phyloP scores from a whole-genome alignment of 2,797 vertebrate species.

The Hemitrygon akajei region DNA sequence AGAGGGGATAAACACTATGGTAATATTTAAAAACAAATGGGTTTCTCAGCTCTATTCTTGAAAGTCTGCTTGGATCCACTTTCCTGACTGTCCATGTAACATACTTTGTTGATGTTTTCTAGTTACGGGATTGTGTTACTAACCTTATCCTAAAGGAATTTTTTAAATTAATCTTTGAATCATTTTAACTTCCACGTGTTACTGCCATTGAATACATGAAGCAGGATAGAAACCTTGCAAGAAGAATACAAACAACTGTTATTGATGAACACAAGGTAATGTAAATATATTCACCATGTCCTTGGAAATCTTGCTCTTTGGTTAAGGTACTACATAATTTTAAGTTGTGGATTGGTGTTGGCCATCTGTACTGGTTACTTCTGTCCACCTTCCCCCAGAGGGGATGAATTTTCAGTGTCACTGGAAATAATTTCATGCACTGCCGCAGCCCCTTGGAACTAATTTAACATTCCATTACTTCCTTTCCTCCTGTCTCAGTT shows the following conservation, averaged over 20 bases:
- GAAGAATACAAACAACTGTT: neutral
- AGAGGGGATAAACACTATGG: too few relatives aligned
- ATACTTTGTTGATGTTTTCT: neutral
- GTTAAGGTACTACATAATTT: too few relatives aligned
- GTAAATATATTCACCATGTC: too few relatives aligned
- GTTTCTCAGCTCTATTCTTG: neutral
- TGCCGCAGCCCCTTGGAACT: conserved; percentile 67
- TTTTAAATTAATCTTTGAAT: conserved; percentile 5
- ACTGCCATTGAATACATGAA: neutral
- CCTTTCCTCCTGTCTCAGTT: conserved; percentile 25
- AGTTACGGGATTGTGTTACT: neutral
- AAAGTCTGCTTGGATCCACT: neutral
- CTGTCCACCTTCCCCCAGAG: conserved; percentile 51
- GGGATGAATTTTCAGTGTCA: conserved; percentile 60
- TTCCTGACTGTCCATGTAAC: neutral
- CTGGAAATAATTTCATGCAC: conserved; percentile 78
- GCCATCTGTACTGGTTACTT: conserved; percentile 49
- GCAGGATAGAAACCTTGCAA: neutral
- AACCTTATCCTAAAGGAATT: neutral
- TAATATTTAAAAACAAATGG: conserved; percentile 9
- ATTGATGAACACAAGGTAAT: neutral
- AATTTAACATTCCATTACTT: conserved; percentile 62
- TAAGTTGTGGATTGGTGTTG: neutral
- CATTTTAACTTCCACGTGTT: conserved; percentile 20
- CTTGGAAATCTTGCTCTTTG: too few relatives aligned